Conservation (phyloP, 2,797 vertebrate species). For the Limnodromus scolopaceus region DNA sequence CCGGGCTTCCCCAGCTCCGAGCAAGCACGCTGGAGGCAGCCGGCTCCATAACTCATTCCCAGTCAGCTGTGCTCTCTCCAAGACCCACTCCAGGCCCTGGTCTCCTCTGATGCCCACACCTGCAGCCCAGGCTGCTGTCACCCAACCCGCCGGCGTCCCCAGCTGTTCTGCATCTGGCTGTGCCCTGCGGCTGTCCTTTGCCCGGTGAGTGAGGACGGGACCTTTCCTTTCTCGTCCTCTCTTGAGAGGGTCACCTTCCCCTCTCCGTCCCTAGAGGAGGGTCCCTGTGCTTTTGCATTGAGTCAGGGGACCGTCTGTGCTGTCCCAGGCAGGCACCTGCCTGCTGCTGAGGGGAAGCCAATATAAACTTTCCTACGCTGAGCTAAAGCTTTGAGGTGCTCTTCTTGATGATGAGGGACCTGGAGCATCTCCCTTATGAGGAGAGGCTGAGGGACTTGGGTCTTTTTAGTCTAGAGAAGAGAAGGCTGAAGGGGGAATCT, state of each 20-base stretch:
- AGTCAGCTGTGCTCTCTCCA: slow-evolving; percentile 28
- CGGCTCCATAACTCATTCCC: slow-evolving; percentile 38
- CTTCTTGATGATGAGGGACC: no score
- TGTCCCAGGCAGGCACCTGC: no score
- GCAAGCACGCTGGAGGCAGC: neutral
- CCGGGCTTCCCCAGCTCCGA: fast-evolving
- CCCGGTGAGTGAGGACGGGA: neutral
- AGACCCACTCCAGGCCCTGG: neutral
- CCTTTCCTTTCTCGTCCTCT: neutral
- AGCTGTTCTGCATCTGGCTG: neutral
- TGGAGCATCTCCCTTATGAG: no score
- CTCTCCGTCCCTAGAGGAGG: neutral
- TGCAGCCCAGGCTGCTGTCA: slow-evolving; percentile 48
- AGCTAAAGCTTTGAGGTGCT: neutral
- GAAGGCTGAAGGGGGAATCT: no score
- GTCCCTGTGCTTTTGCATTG: neutral
- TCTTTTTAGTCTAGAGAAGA: no score
- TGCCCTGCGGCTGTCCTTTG: neutral
- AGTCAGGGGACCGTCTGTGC: fast-evolving
- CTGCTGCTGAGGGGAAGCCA: neutral
- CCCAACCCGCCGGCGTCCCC: neutral
- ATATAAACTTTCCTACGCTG: neutral
- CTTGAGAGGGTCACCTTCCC: fast-evolving
- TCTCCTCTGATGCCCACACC: slow-evolving; percentile 53
- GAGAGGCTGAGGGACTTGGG: no score